Conservation (phyloP, 2,113 vertebrate genomes). For the Macquaria ambigua region DNA sequence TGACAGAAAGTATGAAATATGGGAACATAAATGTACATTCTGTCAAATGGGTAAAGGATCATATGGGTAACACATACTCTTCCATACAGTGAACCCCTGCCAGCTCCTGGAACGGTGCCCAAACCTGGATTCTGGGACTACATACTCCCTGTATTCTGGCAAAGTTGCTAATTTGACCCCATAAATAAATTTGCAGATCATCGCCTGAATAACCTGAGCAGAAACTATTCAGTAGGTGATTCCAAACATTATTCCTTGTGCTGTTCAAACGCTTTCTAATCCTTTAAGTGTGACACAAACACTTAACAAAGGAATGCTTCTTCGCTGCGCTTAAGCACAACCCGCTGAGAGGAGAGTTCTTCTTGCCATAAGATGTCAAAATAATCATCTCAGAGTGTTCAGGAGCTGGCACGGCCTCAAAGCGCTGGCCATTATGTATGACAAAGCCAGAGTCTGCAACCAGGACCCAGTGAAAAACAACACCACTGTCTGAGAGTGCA, state of each 20-base stretch:
- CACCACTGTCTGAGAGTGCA: not conserved
- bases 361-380: slow-evolving; percentile 78
- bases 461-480: slow-evolving; percentile 41
- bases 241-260: slow-evolving; percentile 75
- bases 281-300: slow-evolving; percentile 83
- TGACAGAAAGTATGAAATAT: slow-evolving; percentile 76
- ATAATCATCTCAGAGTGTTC: slow-evolving; percentile 74
- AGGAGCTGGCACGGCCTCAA: slow-evolving; percentile 68
- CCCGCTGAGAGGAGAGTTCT: slow-evolving; percentile 75
- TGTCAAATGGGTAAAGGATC: slow-evolving; percentile 76
- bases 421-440: slow-evolving; percentile 48
- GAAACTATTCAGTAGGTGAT: slow-evolving; percentile 69
- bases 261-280: slow-evolving; percentile 76
- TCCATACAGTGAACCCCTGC: slow-evolving; percentile 66
- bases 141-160: slow-evolving; percentile 6
- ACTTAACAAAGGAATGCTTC: slow-evolving; percentile 81
- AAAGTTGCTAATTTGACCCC: slow-evolving; percentile 50
- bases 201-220: slow-evolving; percentile 24
- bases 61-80: slow-evolving; percentile 65
- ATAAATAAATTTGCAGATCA: slow-evolving; percentile 40
- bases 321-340: slow-evolving; percentile 57
- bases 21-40: slow-evolving; percentile 72
- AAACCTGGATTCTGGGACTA: slow-evolving; percentile 11
- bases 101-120: slow-evolving; percentile 63
- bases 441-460: slow-evolving; percentile 48